Evolutionary conservation across 92 coral and sea anemone species (phyloP).

Genomic region (Parazoanthus swiftii): DNA sequence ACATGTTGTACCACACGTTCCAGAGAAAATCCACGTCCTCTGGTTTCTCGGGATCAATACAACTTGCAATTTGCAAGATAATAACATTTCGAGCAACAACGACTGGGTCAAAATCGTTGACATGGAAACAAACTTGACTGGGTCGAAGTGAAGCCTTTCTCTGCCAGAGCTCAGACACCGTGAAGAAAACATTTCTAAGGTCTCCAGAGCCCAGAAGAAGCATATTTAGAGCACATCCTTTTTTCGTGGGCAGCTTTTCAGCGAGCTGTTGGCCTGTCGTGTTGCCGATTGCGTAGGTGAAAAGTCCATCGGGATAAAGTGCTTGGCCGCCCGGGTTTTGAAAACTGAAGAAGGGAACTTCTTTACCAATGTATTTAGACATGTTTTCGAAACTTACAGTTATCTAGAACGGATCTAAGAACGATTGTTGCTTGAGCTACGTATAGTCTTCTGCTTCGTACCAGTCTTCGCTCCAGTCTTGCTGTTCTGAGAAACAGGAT

Average conservation of each 20-base stretch:
- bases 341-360: slow-evolving; percentile 58
- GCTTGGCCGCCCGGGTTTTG: slow-evolving; percentile 62
- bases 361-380: slow-evolving; percentile 50
- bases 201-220: slow-evolving; percentile 67
- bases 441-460: no score
- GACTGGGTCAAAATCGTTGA: slow-evolving; percentile 69
- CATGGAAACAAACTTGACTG: slow-evolving; percentile 47
- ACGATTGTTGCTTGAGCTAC: no score
- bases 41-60: slow-evolving; percentile 46
- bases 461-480: no score
- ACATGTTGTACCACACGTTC: slow-evolving; percentile 73
- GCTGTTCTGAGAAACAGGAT: not conserved
- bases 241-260: slow-evolving; percentile 48
- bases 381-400: not conserved
- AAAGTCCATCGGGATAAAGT: slow-evolving; percentile 49
- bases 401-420: no score
- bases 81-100: slow-evolving; percentile 64
- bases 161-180: slow-evolving; percentile 59
- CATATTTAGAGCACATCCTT: slow-evolving; percentile 47
- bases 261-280: slow-evolving; percentile 57
- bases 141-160: slow-evolving; percentile 52
- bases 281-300: slow-evolving; percentile 64
- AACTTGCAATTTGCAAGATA: slow-evolving; percentile 49
- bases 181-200: slow-evolving; percentile 64
- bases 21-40: slow-evolving; percentile 66